phyloP scores from a whole-genome alignment of 2,113 vertebrate species.

The Chionomys nivalis region DNA sequence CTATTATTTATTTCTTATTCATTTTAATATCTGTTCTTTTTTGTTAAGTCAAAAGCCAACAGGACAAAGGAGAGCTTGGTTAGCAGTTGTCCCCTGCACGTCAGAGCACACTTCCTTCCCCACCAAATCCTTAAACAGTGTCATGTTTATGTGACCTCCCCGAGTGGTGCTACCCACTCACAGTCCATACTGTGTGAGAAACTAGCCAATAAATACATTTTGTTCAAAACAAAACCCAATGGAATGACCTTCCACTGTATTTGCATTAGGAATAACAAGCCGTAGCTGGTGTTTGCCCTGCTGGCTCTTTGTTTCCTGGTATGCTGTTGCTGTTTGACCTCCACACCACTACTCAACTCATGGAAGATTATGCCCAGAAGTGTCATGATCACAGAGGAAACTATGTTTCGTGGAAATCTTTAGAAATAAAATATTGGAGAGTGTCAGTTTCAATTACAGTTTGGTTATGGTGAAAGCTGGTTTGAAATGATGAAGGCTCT shows the following conservation, averaged over 20 bases:
- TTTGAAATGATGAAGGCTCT: background rate
- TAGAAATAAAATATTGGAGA: slow-evolving; percentile 6
- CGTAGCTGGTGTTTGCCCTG: background rate
- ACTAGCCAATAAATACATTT: background rate
- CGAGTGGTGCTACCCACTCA: background rate
- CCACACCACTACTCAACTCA: background rate
- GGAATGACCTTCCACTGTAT: background rate
- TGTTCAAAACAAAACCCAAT: background rate
- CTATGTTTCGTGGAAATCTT: background rate
- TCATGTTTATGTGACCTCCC: background rate
- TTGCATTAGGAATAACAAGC: background rate
- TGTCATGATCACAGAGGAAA: background rate
- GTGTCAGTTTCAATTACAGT: background rate
- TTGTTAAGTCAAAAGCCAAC: background rate
- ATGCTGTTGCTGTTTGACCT: background rate
- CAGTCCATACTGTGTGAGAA: background rate
- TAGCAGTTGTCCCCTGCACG: no score
- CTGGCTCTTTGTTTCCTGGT: background rate
- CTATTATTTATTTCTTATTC: background rate
- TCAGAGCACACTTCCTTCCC: background rate
- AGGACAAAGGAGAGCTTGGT: background rate
- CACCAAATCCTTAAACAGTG: background rate
- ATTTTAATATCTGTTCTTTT: background rate
- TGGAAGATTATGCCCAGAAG: background rate
- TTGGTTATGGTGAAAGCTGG: background rate